Conservation (phyloP, 2,113 vertebrate genomes). For the Anarrhichthys ocellatus region DNA sequence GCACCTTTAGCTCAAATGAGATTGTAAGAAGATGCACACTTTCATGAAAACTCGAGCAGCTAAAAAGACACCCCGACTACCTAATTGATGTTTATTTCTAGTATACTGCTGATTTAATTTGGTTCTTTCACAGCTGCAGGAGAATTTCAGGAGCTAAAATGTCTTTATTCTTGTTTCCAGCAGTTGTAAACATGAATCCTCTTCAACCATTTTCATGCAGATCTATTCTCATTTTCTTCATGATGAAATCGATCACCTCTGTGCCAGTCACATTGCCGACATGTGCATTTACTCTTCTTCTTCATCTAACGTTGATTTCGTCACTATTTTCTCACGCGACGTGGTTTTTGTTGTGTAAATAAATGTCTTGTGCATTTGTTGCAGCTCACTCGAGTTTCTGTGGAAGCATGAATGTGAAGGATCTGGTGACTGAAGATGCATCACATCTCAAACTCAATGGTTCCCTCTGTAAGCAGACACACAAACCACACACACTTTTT, state of each 20-base stretch:
- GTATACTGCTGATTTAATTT: constrained; percentile 25
- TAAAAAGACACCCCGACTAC: neutral
- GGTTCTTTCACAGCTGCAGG: constrained; percentile 36
- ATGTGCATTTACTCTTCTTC: constrained; percentile 24
- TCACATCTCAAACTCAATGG: constrained; percentile 84
- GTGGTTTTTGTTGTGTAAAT: constrained; percentile 36
- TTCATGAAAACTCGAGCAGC: neutral
- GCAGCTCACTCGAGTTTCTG: constrained; percentile 89
- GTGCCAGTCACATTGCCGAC: constrained; percentile 16
- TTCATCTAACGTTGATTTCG: neutral
- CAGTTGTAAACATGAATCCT: neutral
- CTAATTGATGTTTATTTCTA: constrained; percentile 30
- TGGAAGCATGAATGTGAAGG: constrained; percentile 88
- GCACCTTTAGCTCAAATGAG: neutral
- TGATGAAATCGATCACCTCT: neutral
- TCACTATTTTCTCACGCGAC: neutral
- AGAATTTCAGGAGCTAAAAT: neutral
- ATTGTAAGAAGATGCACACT: neutral
- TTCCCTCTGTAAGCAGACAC: constrained; percentile 88
- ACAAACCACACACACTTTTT: neutral
- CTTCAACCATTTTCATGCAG: neutral
- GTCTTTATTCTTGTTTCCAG: constrained; percentile 5
- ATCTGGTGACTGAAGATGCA: constrained; percentile 84
- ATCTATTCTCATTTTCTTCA: neutral
- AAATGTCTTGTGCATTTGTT: constrained; percentile 73